Evolutionary conservation across 2,797 vertebrate species (phyloP).

Genomic region (Calcarius lapponicus): DNA sequence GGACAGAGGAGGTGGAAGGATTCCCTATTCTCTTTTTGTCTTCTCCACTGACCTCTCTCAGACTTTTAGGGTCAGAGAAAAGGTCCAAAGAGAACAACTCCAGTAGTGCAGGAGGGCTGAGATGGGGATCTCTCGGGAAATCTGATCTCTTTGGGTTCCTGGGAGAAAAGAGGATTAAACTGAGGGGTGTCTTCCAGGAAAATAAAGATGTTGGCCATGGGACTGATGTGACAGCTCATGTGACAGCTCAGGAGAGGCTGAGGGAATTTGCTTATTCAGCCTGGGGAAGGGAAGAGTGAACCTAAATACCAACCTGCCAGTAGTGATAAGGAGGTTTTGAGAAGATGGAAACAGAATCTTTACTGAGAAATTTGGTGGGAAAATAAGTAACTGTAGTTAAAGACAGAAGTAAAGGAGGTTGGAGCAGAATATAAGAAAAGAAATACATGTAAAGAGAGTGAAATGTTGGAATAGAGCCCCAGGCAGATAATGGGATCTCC

Average conservation of each 20-base stretch:
- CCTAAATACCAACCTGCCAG: not conserved
- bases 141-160: not conserved
- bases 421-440: not conserved
- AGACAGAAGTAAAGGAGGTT: not conserved
- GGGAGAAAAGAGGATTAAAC: not conserved
- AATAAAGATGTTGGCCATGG: not conserved
- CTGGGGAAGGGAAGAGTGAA: not conserved
- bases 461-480: not conserved
- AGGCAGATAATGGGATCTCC: not conserved
- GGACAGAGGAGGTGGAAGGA: not conserved
- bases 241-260: not conserved
- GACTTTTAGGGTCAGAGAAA: not conserved
- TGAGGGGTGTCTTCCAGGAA: not conserved
- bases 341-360: not conserved
- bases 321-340: not conserved
- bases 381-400: not conserved
- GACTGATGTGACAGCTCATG: not conserved
- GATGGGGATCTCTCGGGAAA: not conserved
- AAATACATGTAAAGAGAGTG: not conserved
- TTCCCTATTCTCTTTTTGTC: not conserved
- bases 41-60: not conserved
- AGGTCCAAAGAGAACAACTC: not conserved
- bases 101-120: not conserved
- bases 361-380: not conserved
- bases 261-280: not conserved